These are phyloP conservation scores for Tetheella fluctuosa DNA, from an alignment of 2,888 invertebrate species.

Conservation along the genomic window DNA sequence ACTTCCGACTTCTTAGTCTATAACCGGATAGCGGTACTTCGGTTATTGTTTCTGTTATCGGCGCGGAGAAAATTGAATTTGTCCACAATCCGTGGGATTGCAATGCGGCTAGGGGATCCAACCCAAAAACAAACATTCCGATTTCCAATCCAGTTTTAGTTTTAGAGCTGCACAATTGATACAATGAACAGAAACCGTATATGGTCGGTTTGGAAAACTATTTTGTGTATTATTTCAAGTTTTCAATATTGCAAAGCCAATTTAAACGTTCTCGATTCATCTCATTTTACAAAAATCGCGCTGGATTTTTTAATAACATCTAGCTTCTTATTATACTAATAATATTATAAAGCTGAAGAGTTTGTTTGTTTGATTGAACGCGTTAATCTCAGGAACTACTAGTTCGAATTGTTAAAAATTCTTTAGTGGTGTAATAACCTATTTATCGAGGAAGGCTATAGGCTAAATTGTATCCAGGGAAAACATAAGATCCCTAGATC, in stretches of 20 bases:
- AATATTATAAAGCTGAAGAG: too few species aligned
- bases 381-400: too few species aligned
- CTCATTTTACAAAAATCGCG: neutral
- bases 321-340: too few species aligned
- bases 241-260: neutral
- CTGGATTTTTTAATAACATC: neutral
- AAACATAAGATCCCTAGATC: too few species aligned
- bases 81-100: slow-evolving; percentile 75
- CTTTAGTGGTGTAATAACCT: too few species aligned
- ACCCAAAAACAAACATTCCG: slow-evolving; percentile 68
- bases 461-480: too few species aligned
- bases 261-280: neutral
- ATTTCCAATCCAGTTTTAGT: slow-evolving; percentile 64
- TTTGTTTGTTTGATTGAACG: too few species aligned
- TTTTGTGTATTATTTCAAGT: neutral
- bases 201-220: slow-evolving; percentile 15
- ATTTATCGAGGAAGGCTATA: too few species aligned
- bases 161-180: slow-evolving; percentile 41
- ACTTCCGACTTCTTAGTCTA: slow-evolving; percentile 14
- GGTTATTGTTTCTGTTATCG: slow-evolving; percentile 73
- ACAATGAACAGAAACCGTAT: slow-evolving; percentile 33
- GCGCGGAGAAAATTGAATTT: slow-evolving; percentile 77
- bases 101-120: slow-evolving; percentile 56
- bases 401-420: too few species aligned
- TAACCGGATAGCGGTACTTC: slow-evolving; percentile 27